A percentile compares a stretch with the other conserved stretches of the same genome.
Evolutionary conservation across 2,797 vertebrate species (phyloP).

Genomic region (Artibeus jamaicensis): DNA sequence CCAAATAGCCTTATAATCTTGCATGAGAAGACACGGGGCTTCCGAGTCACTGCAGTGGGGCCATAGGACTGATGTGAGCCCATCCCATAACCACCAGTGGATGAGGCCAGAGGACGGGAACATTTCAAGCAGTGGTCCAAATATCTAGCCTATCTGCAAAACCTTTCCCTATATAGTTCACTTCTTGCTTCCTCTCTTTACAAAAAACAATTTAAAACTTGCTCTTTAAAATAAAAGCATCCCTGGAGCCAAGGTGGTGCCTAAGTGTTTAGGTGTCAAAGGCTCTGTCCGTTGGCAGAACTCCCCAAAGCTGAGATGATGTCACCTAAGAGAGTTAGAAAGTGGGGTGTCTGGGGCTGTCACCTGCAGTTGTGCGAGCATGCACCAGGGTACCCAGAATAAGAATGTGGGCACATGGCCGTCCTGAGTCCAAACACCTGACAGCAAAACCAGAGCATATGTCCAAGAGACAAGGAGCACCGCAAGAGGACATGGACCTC

Average conservation of each 20-base stretch:
- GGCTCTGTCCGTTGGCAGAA: background rate
- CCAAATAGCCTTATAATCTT: background rate
- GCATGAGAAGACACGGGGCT: background rate
- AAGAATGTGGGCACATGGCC: background rate
- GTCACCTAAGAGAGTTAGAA: background rate
- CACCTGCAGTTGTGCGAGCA: rapidly evolving
- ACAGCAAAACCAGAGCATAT: background rate
- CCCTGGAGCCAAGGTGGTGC: background rate
- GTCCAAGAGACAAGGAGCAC: background rate
- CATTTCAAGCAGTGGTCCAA: background rate
- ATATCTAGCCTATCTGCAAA: background rate
- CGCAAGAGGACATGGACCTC: background rate
- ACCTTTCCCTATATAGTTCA: background rate
- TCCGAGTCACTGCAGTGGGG: background rate
- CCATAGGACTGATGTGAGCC: background rate
- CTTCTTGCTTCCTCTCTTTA: background rate
- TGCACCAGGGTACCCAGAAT: background rate
- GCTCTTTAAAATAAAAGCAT: background rate
- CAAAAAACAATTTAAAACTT: background rate
- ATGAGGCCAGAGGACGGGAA: background rate
- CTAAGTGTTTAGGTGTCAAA: background rate
- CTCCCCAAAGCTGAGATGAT: background rate
- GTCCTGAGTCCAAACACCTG: background rate
- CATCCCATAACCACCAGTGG: background rate
- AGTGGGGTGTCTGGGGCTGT: background rate